Conservation (phyloP, 1,140 invertebrate species). For the Procambarus virginalis region DNA sequence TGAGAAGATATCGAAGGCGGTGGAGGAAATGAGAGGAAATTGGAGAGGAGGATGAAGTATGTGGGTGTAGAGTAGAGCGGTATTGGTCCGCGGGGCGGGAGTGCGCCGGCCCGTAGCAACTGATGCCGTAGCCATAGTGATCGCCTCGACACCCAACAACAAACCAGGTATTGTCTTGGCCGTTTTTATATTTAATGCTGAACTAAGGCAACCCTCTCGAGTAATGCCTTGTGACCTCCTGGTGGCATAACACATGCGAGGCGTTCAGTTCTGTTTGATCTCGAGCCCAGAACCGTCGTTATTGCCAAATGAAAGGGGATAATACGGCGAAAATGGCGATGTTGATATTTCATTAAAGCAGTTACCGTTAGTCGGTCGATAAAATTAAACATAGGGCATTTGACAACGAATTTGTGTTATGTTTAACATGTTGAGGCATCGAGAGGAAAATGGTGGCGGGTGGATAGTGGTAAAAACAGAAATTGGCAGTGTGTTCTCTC, state of each 20-base stretch:
- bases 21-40: background rate
- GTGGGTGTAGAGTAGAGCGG: background rate
- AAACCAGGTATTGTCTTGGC: slow-evolving; percentile 29
- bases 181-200: slow-evolving; percentile 1
- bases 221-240: background rate
- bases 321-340: slow-evolving; percentile 6
- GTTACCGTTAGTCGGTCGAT: background rate
- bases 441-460: background rate
- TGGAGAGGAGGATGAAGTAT: background rate
- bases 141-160: slow-evolving; percentile 36
- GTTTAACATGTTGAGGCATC: background rate
- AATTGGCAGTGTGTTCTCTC: background rate
- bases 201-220: background rate
- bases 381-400: background rate
- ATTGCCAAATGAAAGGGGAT: background rate
- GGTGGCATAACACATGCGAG: background rate
- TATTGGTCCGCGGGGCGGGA: slow-evolving; percentile 39
- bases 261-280: background rate
- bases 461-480: background rate
- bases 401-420: background rate
- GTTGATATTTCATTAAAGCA: background rate
- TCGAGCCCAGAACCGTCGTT: background rate
- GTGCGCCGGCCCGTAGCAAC: slow-evolving; percentile 62
- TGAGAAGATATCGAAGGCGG: too few species aligned
- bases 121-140: slow-evolving; percentile 63